Base-by-base conservation (phyloP, 2,797 vertebrate species). In the Pelodytes ibericus region DNA sequence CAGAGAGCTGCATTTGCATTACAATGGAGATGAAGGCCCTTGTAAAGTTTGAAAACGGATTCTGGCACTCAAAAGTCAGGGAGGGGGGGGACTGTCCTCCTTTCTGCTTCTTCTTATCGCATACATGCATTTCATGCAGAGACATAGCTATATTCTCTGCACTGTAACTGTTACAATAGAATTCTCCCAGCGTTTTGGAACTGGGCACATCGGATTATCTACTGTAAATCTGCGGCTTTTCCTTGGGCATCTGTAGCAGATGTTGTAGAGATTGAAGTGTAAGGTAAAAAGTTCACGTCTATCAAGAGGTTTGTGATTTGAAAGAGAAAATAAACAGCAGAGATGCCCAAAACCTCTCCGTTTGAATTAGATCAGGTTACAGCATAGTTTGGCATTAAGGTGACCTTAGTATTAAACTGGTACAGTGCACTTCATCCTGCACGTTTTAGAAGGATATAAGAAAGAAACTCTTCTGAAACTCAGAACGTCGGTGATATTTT, bases 241-340 rank as follows among this genome's bases (percentile, higher is more conserved):
- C 49, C 41, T 15, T 44, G n/a, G 11, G 39, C 53, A 26, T 69
- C 76, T 33, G 71, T 31, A 76, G 62, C 33, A 68, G 78, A 67
- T 60, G 75, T 77, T 77, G 77, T 76, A 4, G 26, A 53, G 47
- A 5, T 25, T 10, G 26, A 67, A 3, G 3, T 64, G 25, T 24
- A 74, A 83, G 81, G 83, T 84, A 87, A 84, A 87, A 87, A 84
- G 79, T 84, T 86, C 84, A 84, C 67, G 27, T 68, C 61, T 77
- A 15, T 18, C 57, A 67, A 79, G 71, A 75, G 63, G 72, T 77
- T 86, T 74, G 65, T 60, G 16, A 83, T 82, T 77, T 81, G 39
- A 36, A 29, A 69, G 68, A 71, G 61, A 75, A 80, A 84, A 84
- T 70, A 82, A 72, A 33, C 31, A 64, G 53, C 27, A 60, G 15